A percentile compares a stretch with the other conserved stretches of the same genome.
phyloP scores from a whole-genome alignment of 2,113 vertebrate genomes.

The Aythya baeri region DNA sequence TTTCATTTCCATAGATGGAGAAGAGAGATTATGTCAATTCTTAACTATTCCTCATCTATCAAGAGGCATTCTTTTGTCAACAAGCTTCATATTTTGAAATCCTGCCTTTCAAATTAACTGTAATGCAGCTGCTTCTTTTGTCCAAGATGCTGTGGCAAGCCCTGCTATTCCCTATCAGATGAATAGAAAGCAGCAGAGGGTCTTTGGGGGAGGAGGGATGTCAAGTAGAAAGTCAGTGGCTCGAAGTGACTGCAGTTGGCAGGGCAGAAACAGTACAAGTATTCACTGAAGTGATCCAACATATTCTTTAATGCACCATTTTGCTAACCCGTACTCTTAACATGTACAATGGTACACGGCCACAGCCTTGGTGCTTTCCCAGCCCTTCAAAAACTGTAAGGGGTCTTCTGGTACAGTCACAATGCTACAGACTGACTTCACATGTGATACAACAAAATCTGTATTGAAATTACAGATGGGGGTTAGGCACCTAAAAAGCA shows the following conservation, averaged over 20 bases:
- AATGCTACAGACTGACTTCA: neutral
- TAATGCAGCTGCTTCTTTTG: conserved; percentile 57
- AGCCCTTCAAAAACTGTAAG: neutral
- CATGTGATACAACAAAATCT: neutral
- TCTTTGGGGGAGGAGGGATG: neutral
- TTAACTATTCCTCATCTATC: conserved; percentile 1
- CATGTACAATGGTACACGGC: neutral
- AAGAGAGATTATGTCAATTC: conserved; percentile 6
- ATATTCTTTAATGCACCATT: neutral
- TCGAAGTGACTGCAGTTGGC: conserved; percentile 34
- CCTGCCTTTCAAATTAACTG: conserved; percentile 41
- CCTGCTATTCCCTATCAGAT: conserved; percentile 24
- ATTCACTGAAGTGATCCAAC: neutral
- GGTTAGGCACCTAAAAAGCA: neutral
- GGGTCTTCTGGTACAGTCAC: neutral
- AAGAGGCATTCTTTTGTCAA: conserved; percentile 42
- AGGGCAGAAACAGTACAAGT: conserved; percentile 14
- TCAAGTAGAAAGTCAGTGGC: conserved; percentile 47
- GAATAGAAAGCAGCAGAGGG: conserved; percentile 28
- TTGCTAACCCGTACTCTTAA: neutral
- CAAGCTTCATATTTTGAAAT: conserved; percentile 50
- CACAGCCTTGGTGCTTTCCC: neutral
- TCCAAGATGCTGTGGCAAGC: conserved; percentile 12
- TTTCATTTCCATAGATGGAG: neutral
- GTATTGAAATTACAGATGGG: neutral